Evolutionary conservation across 1,140 invertebrate genomes (phyloP).

Genomic region (Myzus persicae): DNA sequence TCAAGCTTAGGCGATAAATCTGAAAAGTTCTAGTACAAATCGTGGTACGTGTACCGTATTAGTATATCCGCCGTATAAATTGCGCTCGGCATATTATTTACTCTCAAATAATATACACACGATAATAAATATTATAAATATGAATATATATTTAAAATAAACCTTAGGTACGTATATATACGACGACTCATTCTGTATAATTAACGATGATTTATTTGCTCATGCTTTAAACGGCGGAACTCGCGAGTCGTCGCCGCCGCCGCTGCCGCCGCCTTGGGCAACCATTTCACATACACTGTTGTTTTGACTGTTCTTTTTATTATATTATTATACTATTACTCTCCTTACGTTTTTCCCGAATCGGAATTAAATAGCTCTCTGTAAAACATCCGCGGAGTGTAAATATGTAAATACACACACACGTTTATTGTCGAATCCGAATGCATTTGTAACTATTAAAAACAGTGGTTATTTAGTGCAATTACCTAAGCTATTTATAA

Average conservation of each 20-base stretch:
- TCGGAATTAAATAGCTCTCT: neutral
- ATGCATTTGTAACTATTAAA: neutral
- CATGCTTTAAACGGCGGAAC: slow-evolving; percentile 38
- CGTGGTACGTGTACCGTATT: slow-evolving; percentile 14
- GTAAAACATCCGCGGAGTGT: neutral
- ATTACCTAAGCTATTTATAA: neutral
- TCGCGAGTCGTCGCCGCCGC: neutral
- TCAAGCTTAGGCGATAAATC: slow-evolving; percentile 39
- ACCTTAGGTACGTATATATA: neutral
- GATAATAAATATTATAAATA: slow-evolving; percentile 38
- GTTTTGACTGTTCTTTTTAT: slow-evolving; percentile 16
- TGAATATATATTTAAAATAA: neutral
- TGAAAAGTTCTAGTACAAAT: slow-evolving; percentile 39
- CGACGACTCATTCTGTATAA: slow-evolving; percentile 44
- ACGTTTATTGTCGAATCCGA: neutral
- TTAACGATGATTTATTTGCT: slow-evolving; percentile 57
- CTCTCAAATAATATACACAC: neutral
- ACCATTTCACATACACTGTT: slow-evolving; percentile 11
- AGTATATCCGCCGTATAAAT: slow-evolving; percentile 4
- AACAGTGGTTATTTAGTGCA: neutral
- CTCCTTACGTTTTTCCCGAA: neutral
- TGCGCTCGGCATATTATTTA: neutral
- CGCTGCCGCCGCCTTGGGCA: neutral
- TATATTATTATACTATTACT: neutral
- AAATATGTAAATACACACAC: neutral